These are phyloP conservation scores for Sisor rabdophorus DNA, from an alignment of 2,113 vertebrate species.

Conservation along the genomic window DNA sequence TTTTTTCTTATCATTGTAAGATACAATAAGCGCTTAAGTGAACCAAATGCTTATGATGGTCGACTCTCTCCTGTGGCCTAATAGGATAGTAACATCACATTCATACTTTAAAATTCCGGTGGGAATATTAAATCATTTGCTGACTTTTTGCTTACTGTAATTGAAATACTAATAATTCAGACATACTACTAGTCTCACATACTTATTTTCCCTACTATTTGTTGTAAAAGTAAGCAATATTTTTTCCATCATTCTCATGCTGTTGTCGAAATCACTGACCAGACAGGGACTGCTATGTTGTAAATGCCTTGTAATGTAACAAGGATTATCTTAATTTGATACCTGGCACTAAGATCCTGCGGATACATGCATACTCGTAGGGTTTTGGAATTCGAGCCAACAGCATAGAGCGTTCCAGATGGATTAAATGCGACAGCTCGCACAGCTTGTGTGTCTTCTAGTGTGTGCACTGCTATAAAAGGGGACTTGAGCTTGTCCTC, in stretches of 20 bases:
- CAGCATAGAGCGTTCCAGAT: constrained; percentile 87
- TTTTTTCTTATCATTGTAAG: too few species aligned
- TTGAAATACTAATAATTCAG: too few species aligned
- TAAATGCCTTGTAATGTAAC: not conserved
- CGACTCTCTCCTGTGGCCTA: too few species aligned
- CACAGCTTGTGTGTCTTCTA: constrained; percentile 96
- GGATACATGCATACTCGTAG: constrained; percentile 92
- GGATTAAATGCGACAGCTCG: constrained; percentile 96
- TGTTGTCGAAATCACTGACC: not conserved
- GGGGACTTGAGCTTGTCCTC: constrained; percentile 79
- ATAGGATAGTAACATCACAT: too few species aligned
- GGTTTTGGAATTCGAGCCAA: constrained; percentile 97
- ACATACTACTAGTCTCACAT: too few species aligned
- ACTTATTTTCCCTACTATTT: too few species aligned
- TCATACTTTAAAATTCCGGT: too few species aligned
- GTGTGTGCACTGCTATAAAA: constrained; percentile 82
- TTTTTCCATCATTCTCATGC: not conserved
- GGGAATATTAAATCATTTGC: too few species aligned
- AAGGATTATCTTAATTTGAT: constrained; percentile 1
- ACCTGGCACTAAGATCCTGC: constrained; percentile 79
- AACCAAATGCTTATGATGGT: too few species aligned
- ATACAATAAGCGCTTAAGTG: too few species aligned
- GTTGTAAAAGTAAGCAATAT: too few species aligned
- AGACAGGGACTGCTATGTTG: not conserved
- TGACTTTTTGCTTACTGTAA: too few species aligned